A percentile compares a stretch with the other conserved stretches of the same genome.
Conservation (phyloP, 2,113 vertebrate species). For the Entosphenus tridentatus region DNA sequence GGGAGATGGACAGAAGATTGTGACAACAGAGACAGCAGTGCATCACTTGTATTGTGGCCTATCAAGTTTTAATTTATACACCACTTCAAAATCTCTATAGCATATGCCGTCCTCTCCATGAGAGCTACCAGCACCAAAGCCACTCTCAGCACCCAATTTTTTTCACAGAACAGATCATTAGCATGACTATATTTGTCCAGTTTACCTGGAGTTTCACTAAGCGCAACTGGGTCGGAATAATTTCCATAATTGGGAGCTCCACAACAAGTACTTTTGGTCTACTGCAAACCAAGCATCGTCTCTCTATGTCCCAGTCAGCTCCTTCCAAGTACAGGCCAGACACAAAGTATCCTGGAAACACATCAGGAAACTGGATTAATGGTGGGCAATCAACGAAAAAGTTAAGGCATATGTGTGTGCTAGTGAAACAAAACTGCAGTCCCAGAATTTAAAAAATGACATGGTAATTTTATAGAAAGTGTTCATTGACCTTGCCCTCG, state of each 20-base stretch:
- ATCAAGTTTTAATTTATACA: not conserved
- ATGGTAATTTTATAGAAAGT: not conserved
- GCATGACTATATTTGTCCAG: not conserved
- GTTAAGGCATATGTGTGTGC: not conserved
- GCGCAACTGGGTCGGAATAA: slow-evolving; percentile 43
- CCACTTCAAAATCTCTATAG: not conserved
- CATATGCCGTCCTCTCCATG: not conserved
- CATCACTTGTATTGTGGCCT: not conserved
- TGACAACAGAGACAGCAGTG: not conserved
- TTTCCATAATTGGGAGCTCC: slow-evolving; percentile 50
- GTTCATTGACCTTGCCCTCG: slow-evolving; percentile 30
- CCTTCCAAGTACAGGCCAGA: slow-evolving; percentile 69
- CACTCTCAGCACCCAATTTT: not conserved
- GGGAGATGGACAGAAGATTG: not conserved
- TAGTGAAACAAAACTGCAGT: not conserved
- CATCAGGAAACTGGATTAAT: not conserved
- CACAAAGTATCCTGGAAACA: slow-evolving; percentile 43
- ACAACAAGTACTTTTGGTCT: slow-evolving; percentile 49
- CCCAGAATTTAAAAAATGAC: not conserved
- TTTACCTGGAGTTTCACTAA: slow-evolving; percentile 50
- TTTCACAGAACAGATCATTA: not conserved
- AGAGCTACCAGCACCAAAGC: not conserved
- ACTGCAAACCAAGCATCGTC: slow-evolving; percentile 37
- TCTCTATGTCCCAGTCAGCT: slow-evolving; percentile 53
- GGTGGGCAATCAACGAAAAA: not conserved